phyloP scores from a whole-genome alignment of 2,113 vertebrate species.

The Mormoops blainvillei region DNA sequence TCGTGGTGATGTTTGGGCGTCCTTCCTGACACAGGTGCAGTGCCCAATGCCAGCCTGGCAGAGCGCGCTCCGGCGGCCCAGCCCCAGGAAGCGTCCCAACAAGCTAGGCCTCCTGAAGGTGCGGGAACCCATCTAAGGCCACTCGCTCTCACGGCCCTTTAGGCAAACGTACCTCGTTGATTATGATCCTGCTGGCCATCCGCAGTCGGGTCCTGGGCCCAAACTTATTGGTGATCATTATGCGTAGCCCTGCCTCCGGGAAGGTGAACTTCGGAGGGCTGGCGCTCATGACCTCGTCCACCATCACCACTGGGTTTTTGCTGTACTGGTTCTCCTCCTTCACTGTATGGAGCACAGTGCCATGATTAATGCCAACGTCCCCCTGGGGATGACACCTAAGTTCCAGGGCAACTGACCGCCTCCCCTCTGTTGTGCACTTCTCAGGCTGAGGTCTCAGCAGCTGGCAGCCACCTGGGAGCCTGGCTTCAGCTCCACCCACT shows the following conservation, averaged over 20 bases:
- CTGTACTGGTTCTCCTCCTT: conserved; percentile 87
- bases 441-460: neutral
- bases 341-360: conserved; percentile 81
- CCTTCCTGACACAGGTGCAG: neutral
- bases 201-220: conserved; percentile 94
- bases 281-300: conserved; percentile 95
- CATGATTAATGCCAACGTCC: conserved; percentile 45
- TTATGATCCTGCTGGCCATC: conserved; percentile 97
- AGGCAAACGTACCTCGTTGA: conserved; percentile 88
- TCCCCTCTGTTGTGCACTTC: neutral
- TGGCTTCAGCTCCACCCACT: neutral
- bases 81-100: neutral
- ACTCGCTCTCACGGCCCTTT: neutral
- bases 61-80: neutral
- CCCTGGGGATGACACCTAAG: neutral
- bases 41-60: neutral
- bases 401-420: neutral
- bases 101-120: neutral
- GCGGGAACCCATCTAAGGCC: neutral
- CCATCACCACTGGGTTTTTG: conserved; percentile 93
- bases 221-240: conserved; percentile 98
- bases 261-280: conserved; percentile 95
- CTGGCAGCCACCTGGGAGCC: too few species aligned
- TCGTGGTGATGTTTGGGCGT: rapidly evolving
- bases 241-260: conserved; percentile 92